Evolutionary conservation across 2,113 vertebrate genomes (phyloP), one percentile per base, ranked within the genome.

Genomic region (Hyla sarda): DNA sequence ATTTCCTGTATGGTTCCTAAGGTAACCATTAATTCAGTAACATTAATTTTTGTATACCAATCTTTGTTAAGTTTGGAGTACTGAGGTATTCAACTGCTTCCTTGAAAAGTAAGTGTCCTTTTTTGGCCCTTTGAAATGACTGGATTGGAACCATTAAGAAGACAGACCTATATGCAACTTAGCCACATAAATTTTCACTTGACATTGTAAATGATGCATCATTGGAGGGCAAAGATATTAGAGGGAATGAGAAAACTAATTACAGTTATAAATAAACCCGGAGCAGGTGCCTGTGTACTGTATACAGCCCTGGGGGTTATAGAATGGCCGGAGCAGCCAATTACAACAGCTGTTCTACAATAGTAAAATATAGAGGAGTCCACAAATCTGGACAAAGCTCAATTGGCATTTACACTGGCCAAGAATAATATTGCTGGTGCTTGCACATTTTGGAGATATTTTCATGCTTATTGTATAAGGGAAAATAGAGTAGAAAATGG

Each of bases 321-420:
- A 89, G 89, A 87, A 85, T 0, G 82, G 69, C 86, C 90, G 89
- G 90, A 88, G 86, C 87, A 89, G 56, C 88, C 88, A 89, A 52
- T 81, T 90, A 85, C 87, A 92, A 91, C 92, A 92, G 91, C 92
- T 91, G 86, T 74, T 92, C 91, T 77, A 88, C 19, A 65, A 32
- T 60, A 58, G 48, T 10, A 54, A 56, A 34, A 25, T 21, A 78
- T 13, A 56, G 4, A 19, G 37, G 23, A 23, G 14, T 1, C 25
- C 47, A 17, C 13, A 52, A 4, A 34, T 11, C 11, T 56, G 17
- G 17, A 28, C 28, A 1, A 28, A 13, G 50, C 25, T 56, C 17
- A 34, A 12, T 4, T 0, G 25, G 12, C 4, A 3, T 5, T 28
- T 76, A 48, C 60, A 65, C 67, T 37, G 30, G 5, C 67, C 32